Base-by-base conservation (phyloP, 2,888 invertebrate species). In the Dicycla oo region DNA sequence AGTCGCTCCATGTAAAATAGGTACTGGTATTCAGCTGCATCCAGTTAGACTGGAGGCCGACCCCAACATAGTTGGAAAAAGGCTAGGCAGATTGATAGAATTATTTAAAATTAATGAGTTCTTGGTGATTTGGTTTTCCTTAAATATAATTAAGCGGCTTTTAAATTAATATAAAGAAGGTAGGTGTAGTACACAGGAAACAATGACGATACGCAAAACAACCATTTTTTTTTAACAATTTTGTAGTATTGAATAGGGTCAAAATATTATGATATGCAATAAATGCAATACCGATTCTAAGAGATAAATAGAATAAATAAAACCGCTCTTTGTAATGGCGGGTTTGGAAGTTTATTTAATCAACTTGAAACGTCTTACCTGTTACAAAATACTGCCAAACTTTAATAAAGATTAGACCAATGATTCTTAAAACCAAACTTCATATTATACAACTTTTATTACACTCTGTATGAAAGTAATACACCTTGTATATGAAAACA, bases 401-500 rank as follows among this genome's bases (percentile, higher is more conserved):
- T 45, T 79, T 51, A 53, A 34, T 47, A 54, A 45, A 57, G 20
- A 56, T 23, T 15, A 30, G 1, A 30, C 15, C 38, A 57, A 73
- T 57, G n/a, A 49, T 51, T 45, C 20, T 18, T 30, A 34, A 72
- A 62, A 73, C 38, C 6, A 61, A 53, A 2, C 34, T 63, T 61
- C 49, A 51, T 80, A 60, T 61, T 45, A 43, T 75, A 54, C n/a
- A 75, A 60, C 5, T 30, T 80, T 75, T 75, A 76, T 65, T 61
- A 75, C 43, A 40, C 18, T 43, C 53, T 54, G 26, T 60, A 38
- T 45, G 66, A 79, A 79, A 80, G 23, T 61, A 60, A 60, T 60
- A 75, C 45, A 80, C 34, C 34, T 78, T 80, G 75, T 80, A 40
- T 54, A 65, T 56, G 81, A 80, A 75, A 80, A 75, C 62, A 75